Evolutionary conservation across 1,140 invertebrate genomes (phyloP).

Genomic region (Mercenaria mercenaria): DNA sequence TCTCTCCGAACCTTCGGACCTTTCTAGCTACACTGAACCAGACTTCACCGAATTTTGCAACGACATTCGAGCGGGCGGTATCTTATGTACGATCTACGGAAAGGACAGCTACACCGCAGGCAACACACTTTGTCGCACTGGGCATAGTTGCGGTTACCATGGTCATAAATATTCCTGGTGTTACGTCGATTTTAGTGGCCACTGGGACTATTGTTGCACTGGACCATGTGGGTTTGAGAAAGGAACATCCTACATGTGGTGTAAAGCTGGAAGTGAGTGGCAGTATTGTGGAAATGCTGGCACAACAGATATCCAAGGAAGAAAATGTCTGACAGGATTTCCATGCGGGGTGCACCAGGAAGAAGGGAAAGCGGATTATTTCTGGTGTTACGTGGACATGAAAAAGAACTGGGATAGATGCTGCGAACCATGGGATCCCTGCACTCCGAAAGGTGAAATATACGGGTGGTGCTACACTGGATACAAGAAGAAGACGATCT

Average conservation of each 20-base stretch:
- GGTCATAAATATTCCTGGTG: conserved; percentile 2
- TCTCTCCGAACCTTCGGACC: neutral
- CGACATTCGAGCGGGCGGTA: neutral
- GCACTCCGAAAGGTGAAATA: neutral
- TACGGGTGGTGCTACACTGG: conserved; percentile 28
- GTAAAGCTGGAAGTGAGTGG: neutral
- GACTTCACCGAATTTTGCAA: neutral
- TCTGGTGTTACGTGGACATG: conserved; percentile 26
- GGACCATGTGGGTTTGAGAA: neutral
- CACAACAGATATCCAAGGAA: neutral
- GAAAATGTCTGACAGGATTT: neutral
- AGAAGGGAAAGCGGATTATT: neutral
- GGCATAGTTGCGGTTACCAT: neutral
- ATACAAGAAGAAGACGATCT: neutral
- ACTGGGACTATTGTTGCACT: conserved; percentile 51
- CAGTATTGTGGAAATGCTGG: conserved; percentile 44
- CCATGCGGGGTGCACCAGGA: conserved; percentile 48
- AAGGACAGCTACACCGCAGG: conserved; percentile 14
- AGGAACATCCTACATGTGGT: neutral
- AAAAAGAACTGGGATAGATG: neutral
- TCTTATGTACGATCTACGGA: neutral
- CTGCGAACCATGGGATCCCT: neutral
- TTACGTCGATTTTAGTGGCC: neutral
- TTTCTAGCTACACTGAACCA: neutral
- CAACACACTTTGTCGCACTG: neutral